Conservation (phyloP, 2,113 vertebrate species). For the Syngnathus scovelli region DNA sequence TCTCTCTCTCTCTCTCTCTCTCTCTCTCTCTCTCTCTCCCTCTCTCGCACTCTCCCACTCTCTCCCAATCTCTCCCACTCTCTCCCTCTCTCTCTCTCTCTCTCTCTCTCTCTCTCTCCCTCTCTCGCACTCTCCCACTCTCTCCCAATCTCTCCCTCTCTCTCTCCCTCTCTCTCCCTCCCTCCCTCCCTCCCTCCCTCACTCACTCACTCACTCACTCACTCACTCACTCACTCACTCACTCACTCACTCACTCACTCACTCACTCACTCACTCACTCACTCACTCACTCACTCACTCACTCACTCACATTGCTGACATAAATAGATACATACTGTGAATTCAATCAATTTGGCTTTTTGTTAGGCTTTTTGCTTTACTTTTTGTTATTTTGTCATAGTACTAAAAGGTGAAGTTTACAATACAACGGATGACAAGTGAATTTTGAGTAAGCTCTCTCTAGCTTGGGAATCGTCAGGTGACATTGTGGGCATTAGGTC, state of each 20-base stretch:
- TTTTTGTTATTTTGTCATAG: neutral
- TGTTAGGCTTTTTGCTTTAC: too few relatives aligned
- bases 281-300: neutral
- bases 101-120: too few relatives aligned
- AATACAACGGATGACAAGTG: neutral
- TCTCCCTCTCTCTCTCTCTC: too few relatives aligned
- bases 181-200: neutral
- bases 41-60: too few relatives aligned
- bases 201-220: neutral
- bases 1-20: too few relatives aligned
- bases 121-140: too few relatives aligned
- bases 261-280: neutral
- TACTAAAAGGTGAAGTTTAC: too few relatives aligned
- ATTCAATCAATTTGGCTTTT: neutral
- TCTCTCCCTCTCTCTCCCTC: too few relatives aligned
- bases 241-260: neutral
- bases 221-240: neutral
- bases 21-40: too few relatives aligned
- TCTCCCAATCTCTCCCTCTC: too few relatives aligned
- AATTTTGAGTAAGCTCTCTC: slow-evolving; percentile 4
- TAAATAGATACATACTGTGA: neutral
- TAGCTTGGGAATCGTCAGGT: neutral
- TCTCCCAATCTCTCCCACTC: too few relatives aligned
- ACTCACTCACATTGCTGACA: neutral
- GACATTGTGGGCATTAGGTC: slow-evolving; percentile 14